phyloP scores from a whole-genome alignment of 2,888 invertebrate genomes.

The Baronia brevicornis region DNA sequence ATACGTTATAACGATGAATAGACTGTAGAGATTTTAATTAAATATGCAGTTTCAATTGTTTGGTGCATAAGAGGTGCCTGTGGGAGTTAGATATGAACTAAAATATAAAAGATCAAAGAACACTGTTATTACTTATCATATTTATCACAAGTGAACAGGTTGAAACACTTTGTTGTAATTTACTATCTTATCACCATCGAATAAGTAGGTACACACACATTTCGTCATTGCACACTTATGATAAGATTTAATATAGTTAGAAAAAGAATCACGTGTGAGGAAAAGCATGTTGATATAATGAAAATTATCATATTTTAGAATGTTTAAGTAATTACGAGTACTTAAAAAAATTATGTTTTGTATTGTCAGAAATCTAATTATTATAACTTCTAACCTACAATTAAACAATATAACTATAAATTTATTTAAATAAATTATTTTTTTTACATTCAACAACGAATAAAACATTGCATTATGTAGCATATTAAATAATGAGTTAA shows the following conservation, averaged over 20 bases:
- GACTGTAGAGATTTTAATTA: too few relatives aligned
- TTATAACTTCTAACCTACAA: too few relatives aligned
- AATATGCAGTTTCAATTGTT: too few relatives aligned
- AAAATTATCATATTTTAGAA: conserved; percentile 5
- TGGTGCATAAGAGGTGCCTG: background rate
- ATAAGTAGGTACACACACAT: conserved; percentile 34
- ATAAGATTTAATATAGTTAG: conserved; percentile 46
- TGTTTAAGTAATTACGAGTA: conserved; percentile 3
- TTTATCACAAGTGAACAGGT: conserved; percentile 27
- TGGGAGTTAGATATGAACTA: conserved; percentile 3
- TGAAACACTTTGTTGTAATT: conserved; percentile 50
- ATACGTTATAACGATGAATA: too few relatives aligned
- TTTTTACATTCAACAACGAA: too few relatives aligned
- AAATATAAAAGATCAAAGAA: conserved; percentile 11
- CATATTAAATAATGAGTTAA: too few relatives aligned
- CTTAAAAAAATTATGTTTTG: too few relatives aligned
- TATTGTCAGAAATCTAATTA: too few relatives aligned
- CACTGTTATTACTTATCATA: conserved; percentile 16
- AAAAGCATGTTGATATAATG: conserved; percentile 14
- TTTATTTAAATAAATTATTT: too few relatives aligned
- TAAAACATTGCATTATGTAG: too few relatives aligned
- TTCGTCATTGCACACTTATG: conserved; percentile 43
- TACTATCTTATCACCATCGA: conserved; percentile 55
- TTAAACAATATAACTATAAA: too few relatives aligned
- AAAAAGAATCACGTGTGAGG: conserved; percentile 39